Percentiles rank a stretch among this genome's conserved stretches.
Conservation (phyloP, 2,888 invertebrate genomes). For the Drosophila merina region DNA sequence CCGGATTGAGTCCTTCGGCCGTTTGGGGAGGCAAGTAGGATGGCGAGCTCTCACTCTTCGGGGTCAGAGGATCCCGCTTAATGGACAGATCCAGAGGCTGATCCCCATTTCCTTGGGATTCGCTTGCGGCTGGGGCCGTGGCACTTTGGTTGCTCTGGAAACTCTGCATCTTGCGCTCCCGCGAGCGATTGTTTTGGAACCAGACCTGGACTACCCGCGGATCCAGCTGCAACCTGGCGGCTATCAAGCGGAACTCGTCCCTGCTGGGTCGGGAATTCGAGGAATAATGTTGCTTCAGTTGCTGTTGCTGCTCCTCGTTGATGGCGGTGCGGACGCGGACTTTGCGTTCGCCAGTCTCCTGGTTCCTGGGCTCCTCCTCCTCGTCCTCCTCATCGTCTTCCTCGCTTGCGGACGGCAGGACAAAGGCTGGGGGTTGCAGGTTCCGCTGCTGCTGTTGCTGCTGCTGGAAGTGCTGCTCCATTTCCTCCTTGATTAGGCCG, state of each 20-base stretch:
- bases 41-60: conserved; percentile 84
- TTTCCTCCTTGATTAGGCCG: conserved; percentile 84
- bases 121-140: conserved; percentile 24
- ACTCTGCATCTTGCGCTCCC: conserved; percentile 89
- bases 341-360: conserved; percentile 87
- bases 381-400: conserved; percentile 68
- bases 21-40: conserved; percentile 85
- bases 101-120: conserved; percentile 83
- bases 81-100: conserved; percentile 96
- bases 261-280: conserved; percentile 96
- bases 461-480: conserved; percentile 84
- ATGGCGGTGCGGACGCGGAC: conserved; percentile 96
- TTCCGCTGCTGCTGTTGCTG: conserved; percentile 59
- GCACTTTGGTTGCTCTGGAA: conserved; percentile 45
- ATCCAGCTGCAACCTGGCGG: conserved; percentile 90
- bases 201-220: conserved; percentile 95
- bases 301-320: conserved; percentile 95
- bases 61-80: conserved; percentile 87
- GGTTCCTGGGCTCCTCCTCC: conserved; percentile 78
- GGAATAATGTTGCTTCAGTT: conserved; percentile 95
- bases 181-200: conserved; percentile 97
- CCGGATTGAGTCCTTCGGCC: conserved; percentile 83
- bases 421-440: conserved; percentile 46
- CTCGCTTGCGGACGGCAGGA: conserved; percentile 85
- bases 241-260: conserved; percentile 95